Percentiles rank a stretch among this genome's conserved stretches.
phyloP scores from a whole-genome alignment of 1,140 invertebrate genomes.

The Stegodyphus dumicola region DNA sequence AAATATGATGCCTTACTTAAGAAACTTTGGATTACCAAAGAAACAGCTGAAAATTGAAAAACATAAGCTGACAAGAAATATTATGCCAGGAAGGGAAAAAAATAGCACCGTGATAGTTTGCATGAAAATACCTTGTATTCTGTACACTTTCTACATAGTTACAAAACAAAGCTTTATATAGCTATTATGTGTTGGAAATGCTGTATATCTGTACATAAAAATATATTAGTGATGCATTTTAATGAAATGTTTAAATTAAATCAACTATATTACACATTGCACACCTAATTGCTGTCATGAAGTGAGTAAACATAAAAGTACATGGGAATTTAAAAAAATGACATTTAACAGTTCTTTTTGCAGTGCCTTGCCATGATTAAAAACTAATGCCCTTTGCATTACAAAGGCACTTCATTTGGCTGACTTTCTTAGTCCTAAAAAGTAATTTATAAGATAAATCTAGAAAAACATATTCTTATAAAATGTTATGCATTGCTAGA shows the following conservation, averaged over 20 bases:
- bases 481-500: slow-evolving; percentile 37
- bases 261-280: not conserved
- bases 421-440: not conserved
- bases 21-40: too few relatives aligned
- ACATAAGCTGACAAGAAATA: too few relatives aligned
- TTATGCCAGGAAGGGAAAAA: not conserved
- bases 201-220: slow-evolving; percentile 49
- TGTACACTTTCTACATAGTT: slow-evolving; percentile 41
- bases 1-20: too few relatives aligned
- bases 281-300: not conserved
- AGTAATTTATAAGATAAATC: not conserved
- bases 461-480: not conserved
- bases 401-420: slow-evolving; percentile 53
- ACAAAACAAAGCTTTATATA: slow-evolving; percentile 3
- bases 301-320: too few relatives aligned
- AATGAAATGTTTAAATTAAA: not conserved
- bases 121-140: slow-evolving; percentile 28
- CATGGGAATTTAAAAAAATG: too few relatives aligned
- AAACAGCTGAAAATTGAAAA: too few relatives aligned
- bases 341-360: too few relatives aligned
- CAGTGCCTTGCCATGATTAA: not conserved
- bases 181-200: not conserved
- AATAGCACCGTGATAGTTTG: slow-evolving; percentile 41
- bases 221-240: not conserved
- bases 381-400: slow-evolving; percentile 32